phyloP scores from a whole-genome alignment of 2,113 vertebrate genomes.

The Enhydra lutris region DNA sequence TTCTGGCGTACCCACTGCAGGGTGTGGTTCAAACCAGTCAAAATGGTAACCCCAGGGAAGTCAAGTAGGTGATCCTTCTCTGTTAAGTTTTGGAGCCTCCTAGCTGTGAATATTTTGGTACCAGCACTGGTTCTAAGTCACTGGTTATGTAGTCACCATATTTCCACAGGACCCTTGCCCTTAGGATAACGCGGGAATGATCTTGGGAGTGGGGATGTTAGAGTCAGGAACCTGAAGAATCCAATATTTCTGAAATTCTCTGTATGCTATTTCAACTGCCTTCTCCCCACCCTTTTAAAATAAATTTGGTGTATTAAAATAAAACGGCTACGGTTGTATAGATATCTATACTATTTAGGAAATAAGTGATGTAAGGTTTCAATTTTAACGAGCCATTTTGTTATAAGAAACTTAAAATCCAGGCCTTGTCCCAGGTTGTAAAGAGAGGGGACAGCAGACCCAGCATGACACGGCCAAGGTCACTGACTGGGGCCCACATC shows the following conservation, averaged over 20 bases:
- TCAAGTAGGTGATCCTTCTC: not conserved
- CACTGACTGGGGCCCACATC: too few species aligned
- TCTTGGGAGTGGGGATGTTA: not conserved
- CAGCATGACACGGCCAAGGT: accelerated
- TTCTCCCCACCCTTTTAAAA: not conserved
- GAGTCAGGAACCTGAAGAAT: not conserved
- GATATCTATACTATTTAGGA: not conserved
- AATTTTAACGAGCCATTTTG: not conserved
- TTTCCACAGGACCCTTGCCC: not conserved
- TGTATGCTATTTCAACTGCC: not conserved
- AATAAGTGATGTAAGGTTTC: not conserved
- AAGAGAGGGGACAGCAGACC: not conserved
- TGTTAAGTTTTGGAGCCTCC: not conserved
- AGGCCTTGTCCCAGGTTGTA: not conserved
- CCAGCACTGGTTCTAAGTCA: not conserved
- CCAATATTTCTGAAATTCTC: not conserved
- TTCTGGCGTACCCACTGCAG: not conserved
- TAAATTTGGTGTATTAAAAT: not conserved
- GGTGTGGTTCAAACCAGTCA: not conserved
- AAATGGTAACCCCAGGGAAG: not conserved
- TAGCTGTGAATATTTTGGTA: not conserved
- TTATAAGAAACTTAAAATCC: not conserved
- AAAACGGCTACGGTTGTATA: not conserved
- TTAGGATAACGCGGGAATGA: not conserved
- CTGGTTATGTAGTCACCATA: not conserved